phyloP scores from a whole-genome alignment of 2,797 vertebrate species.

The Oreochromis grahami region DNA sequence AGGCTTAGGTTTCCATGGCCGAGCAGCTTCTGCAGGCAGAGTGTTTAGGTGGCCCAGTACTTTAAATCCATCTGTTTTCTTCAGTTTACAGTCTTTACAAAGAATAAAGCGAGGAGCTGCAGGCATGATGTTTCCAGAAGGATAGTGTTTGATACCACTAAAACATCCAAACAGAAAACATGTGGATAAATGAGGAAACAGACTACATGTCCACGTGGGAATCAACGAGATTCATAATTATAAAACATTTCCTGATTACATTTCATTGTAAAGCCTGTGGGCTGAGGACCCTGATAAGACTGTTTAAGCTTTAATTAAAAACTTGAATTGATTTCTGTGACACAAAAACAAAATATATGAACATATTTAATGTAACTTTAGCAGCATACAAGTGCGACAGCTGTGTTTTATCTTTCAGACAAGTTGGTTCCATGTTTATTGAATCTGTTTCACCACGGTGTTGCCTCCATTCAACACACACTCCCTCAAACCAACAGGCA shows the following conservation, averaged over 20 bases:
- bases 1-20: neutral
- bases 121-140: neutral
- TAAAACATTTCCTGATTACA: neutral
- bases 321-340: neutral
- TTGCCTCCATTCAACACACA: neutral
- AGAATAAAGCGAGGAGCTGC: neutral
- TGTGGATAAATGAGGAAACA: neutral
- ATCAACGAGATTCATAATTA: neutral
- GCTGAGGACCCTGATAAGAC: neutral
- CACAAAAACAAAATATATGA: neutral
- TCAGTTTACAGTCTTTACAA: neutral
- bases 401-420: neutral
- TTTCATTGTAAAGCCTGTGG: neutral
- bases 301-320: neutral
- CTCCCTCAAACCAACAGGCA: neutral
- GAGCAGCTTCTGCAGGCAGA: neutral
- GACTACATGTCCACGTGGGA: fast-evolving
- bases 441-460: neutral
- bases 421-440: neutral
- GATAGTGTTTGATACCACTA: neutral
- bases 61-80: neutral
- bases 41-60: neutral
- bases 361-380: neutral
- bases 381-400: neutral
- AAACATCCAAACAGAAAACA: neutral